Base-by-base conservation (phyloP, 2,797 vertebrate species). In the Hybognathus amarus region DNA sequence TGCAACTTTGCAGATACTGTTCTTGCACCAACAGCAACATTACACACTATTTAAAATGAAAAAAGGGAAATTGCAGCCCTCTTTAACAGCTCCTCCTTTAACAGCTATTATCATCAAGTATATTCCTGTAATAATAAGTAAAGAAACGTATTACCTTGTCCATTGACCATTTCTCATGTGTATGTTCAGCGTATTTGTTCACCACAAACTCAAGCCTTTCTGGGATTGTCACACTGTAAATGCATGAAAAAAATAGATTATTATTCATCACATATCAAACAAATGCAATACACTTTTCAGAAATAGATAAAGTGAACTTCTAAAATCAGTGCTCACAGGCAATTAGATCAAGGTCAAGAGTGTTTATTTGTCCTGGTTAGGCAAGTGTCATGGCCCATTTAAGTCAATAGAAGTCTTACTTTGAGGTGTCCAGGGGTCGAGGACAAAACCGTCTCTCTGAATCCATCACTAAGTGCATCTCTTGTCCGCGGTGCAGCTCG, bases 91-190 rank as follows among this genome's bases (percentile, higher is more conserved):
- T n/a, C n/a, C n/a, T n/a, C n/a, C n/a, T n/a, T n/a, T n/a, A n/a
- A n/a, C n/a, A n/a, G 30, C 11, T 11, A 3, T 52, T 47, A 33
- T 73, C 27, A 9, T 52, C 27, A 22, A 42, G 6, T 24, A 36
- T 52, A 67, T 27, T 38, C 3, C 18, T n/a, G 2, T 10, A 83
- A 22, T 10, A 83, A 22, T 54, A 75, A 59, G 33, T 24, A 38
- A 40, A n/a, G 0, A 76, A 22, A 24, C 24, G 18, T 76, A 78
- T 94, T 95, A 99, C 98, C 97, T 98, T 99, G 89, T 98, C 96
- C 91, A 97, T 95, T 63, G 97, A 98, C 98, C 98, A 99, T 82
- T 96, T 98, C 91, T 99, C 98, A 67, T 99, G 98, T 85, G 96
- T 95, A 61, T 99, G 97, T 85, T 98, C 97, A 50, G 97, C 97